Conservation (phyloP, 2,797 vertebrate genomes). For the Anguilla marmorata region DNA sequence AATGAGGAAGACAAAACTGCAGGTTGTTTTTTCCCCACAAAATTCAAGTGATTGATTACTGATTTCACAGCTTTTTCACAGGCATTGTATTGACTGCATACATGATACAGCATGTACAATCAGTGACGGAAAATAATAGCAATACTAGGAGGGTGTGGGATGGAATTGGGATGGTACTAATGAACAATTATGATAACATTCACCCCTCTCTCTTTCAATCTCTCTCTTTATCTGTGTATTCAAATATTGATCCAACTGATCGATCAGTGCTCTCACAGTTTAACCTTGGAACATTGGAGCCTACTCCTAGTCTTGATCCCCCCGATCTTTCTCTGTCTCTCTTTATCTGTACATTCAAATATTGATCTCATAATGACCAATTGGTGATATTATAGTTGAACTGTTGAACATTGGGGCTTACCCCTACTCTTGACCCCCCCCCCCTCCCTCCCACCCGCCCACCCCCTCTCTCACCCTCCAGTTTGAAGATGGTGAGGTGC, state of each 20-base stretch:
- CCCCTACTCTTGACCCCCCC: not conserved
- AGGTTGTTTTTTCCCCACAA: not conserved
- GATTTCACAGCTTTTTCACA: too few relatives aligned
- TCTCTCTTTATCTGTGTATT: not conserved
- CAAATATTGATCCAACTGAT: not conserved
- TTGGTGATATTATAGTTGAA: not conserved
- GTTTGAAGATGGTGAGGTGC: slow-evolving; percentile 84
- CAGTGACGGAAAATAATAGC: not conserved
- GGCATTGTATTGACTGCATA: not conserved
- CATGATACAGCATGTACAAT: not conserved
- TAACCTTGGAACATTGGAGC: not conserved
- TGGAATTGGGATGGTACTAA: not conserved
- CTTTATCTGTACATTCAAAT: not conserved
- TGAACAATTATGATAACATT: not conserved
- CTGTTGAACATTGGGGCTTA: not conserved
- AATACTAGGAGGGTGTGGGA: not conserved
- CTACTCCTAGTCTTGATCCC: not conserved
- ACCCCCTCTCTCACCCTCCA: slow-evolving; percentile 68
- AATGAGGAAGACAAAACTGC: not conserved
- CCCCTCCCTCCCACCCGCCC: not conserved
- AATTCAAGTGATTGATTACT: not conserved
- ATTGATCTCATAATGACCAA: not conserved
- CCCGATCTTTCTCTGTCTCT: not conserved
- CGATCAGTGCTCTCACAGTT: not conserved
- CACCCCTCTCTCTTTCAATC: not conserved